Evolutionary conservation across 2,113 vertebrate species (phyloP), one percentile per base, ranked within the genome.

Genomic region (Piaya cayana): DNA sequence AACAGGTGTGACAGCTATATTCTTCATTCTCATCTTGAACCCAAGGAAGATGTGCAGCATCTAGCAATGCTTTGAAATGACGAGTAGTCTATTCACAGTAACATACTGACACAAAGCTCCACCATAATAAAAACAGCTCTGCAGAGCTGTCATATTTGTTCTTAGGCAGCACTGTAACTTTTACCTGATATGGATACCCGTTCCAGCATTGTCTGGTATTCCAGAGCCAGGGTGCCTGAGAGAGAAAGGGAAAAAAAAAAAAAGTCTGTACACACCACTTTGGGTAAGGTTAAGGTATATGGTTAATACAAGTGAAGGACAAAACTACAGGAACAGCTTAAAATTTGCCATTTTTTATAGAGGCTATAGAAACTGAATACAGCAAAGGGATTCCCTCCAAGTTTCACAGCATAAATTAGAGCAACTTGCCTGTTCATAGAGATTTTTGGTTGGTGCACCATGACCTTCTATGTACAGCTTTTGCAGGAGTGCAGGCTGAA

Each of bases 141-240:
- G 77, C n/a, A 77, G 52, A 93, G 49, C 56, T 53, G n/a, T 63
- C 25, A 27, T 25, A 6, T 21, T 89, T 32, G 50, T 3, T 90
- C 47, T 43, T 18, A 65, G 25, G 63, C 45, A 78, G 32, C 29
- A 52, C 29, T 86, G 21, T 34, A 59, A 52, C 37, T 79, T 93
- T 97, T 98, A 99, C 99, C 99, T 99, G 99, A 96, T 99, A 99
- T 9, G 99, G 99, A 80, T 99, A 99, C 94, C 99, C 99, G 42
- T 98, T 99, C 99, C 99, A 99, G 97, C 99, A 99, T 59, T 99
- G 98, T 93, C 98, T 99, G 81, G 99, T 99, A 97, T 99, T 98
- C 99, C 99, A 99, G 60, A 99, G 96, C 99, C 99, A 99, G 2
- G 99, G 98, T 34, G 98, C 98, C 99, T 99, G 85, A 62, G 80